These are phyloP conservation scores for Pseudopodoces humilis DNA, from an alignment of 2,113 vertebrate genomes.

Conservation along the genomic window DNA sequence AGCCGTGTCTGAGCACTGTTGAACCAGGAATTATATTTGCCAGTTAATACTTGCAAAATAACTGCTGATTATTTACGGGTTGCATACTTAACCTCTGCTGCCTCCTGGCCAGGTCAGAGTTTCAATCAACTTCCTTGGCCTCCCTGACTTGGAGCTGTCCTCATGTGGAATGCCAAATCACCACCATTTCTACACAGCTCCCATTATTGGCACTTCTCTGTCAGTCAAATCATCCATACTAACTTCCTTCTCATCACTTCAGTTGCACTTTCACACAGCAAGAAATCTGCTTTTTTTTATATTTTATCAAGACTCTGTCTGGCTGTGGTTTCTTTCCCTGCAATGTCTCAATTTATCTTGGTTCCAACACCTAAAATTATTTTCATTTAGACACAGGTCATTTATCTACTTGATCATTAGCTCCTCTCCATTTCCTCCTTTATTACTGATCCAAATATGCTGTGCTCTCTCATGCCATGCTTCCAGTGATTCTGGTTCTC, in stretches of 20 bases:
- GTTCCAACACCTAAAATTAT: not conserved
- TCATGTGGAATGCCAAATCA: not conserved
- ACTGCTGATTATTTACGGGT: not conserved
- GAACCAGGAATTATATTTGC: not conserved
- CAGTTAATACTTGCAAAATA: not conserved
- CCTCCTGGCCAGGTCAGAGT: not conserved
- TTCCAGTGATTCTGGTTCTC: not conserved
- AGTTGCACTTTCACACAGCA: not conserved
- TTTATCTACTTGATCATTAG: not conserved
- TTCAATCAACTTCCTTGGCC: not conserved
- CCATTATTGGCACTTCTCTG: not conserved
- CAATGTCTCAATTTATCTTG: not conserved
- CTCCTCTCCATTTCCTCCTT: not conserved
- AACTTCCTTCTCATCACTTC: not conserved
- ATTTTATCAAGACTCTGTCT: not conserved
- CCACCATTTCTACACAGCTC: not conserved
- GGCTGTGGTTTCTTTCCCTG: not conserved
- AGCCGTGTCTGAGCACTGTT: not conserved
- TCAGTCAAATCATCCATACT: not conserved
- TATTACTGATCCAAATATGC: not conserved
- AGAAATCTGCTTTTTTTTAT: not conserved
- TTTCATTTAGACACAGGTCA: not conserved
- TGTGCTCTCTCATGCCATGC: not conserved
- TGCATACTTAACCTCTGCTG: not conserved
- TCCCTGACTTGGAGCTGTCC: not conserved